Evolutionary conservation across 2,797 vertebrate genomes (phyloP), one percentile per base, ranked within the genome.

Genomic region (Sebastiscus albofasciatus): DNA sequence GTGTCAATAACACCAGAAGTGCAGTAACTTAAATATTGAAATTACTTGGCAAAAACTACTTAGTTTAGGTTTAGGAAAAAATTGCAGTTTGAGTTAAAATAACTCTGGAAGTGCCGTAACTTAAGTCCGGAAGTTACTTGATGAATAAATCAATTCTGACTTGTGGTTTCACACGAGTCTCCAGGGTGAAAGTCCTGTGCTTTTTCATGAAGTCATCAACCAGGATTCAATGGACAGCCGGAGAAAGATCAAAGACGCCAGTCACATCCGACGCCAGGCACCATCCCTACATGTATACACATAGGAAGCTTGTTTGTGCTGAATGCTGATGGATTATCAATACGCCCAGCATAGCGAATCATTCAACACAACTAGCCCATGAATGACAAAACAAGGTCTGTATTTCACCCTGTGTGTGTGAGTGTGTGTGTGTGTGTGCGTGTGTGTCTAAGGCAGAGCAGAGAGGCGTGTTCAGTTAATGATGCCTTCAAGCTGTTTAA

Each of bases 401-500:
- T 33, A 42, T 66, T 79, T 54, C 68, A 69, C 54, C 42, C 8
- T 66, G 42, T 67, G 42, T 65, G 36, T 52, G 14, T 76, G 42
- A 65, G 49, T 3, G 42, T 16, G 16, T 46, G 13, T 67, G 42
- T 69, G 49, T 52, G 49, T 20, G 8, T 74, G n/a, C 62, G 34
- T 67, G 46, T 60, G 27, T 54, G 14, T 76, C 24, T 46, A 52
- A 36, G 34, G 46, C 39, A 60, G 24, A 54, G 36, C n/a, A 80
- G 20, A 24, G n/a, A 60, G 49, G 49, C 2, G 1, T 67, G 66
- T 56, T 81, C 6, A 52, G 62, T 67, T 77, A 76, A 87, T 81
- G 49, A 87, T 36, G 54, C 78, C 64, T 36, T 77, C 73, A 77
- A 66, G 80, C 65, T 85, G 69, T 62, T 76, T 60, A 67, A 72